Evolutionary conservation across 2,888 invertebrate species (phyloP).

Genomic region (Pristionchus fissidentatus): DNA sequence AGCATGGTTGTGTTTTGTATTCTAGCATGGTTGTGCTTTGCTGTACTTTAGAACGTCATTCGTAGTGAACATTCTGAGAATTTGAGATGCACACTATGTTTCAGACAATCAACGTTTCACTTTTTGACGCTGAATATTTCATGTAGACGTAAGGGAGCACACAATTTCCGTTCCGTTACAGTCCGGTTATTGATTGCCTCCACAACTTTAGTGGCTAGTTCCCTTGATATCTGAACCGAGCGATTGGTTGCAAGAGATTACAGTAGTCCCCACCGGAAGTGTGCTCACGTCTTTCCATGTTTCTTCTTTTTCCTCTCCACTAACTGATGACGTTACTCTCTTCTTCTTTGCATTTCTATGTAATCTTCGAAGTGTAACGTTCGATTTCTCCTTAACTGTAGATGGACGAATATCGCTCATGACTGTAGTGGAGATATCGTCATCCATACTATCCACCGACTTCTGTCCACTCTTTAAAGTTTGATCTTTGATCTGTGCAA

Average conservation of each 20-base stretch:
- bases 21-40: neutral
- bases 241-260: neutral
- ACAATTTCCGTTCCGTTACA: neutral
- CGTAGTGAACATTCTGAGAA: neutral
- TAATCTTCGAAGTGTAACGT: too few relatives aligned
- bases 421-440: too few relatives aligned
- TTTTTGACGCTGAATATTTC: neutral
- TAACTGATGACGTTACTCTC: too few relatives aligned
- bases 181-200: neutral
- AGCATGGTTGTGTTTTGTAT: constrained; percentile 1
- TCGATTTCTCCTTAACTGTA: too few relatives aligned
- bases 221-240: neutral
- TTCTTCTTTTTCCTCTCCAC: neutral
- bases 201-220: neutral
- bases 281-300: neutral
- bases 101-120: neutral
- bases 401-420: too few relatives aligned
- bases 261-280: neutral
- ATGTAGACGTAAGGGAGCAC: neutral
- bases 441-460: too few relatives aligned
- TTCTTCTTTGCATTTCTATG: too few relatives aligned
- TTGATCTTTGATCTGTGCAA: too few relatives aligned
- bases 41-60: neutral
- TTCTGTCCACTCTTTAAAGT: too few relatives aligned
- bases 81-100: neutral